Evolutionary conservation across 2,113 vertebrate genomes (phyloP).

Genomic region (Sapayoa aenigma): DNA sequence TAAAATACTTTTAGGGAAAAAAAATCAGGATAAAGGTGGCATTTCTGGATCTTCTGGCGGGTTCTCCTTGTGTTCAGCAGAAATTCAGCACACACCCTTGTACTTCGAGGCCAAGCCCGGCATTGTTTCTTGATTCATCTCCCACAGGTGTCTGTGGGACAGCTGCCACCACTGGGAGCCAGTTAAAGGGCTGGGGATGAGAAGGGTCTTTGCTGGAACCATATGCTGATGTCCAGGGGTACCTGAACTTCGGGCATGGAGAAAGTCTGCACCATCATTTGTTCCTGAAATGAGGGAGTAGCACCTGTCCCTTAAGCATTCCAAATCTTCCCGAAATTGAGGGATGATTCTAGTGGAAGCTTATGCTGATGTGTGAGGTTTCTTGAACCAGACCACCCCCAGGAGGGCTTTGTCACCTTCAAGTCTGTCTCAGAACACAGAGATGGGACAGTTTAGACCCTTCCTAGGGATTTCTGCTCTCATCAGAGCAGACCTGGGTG

Average conservation of each 20-base stretch:
- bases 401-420: background rate
- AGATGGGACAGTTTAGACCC: background rate
- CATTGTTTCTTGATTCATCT: rapidly evolving
- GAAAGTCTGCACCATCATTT: background rate
- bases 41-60: background rate
- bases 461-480: background rate
- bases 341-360: background rate
- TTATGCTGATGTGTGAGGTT: background rate
- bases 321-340: rapidly evolving
- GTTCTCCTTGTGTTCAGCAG: background rate
- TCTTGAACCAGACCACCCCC: background rate
- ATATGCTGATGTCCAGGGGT: rapidly evolving
- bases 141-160: rapidly evolving
- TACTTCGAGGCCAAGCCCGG: background rate
- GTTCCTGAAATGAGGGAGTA: rapidly evolving
- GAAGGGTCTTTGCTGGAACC: background rate
- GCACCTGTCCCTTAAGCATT: background rate
- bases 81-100: background rate
- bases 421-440: background rate
- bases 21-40: background rate
- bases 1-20: background rate
- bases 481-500: background rate
- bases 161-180: background rate
- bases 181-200: rapidly evolving
- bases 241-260: background rate